Conservation (phyloP, 2,888 invertebrate species). For the Agrochola circellaris region DNA sequence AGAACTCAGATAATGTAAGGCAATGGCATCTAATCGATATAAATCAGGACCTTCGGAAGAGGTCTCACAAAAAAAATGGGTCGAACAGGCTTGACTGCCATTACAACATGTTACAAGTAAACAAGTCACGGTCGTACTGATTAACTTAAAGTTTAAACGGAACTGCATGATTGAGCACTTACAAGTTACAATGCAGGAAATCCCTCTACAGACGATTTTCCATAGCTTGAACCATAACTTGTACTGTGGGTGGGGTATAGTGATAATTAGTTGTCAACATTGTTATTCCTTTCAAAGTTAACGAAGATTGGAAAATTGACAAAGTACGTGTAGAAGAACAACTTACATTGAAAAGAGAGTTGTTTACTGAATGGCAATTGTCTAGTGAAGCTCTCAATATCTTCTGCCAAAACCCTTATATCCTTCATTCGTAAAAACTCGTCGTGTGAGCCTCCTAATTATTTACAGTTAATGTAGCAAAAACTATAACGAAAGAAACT, state of each 20-base stretch:
- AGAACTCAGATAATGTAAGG: neutral
- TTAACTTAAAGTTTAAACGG: slow-evolving; percentile 47
- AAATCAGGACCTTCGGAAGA: slow-evolving; percentile 18
- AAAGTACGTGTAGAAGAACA: neutral
- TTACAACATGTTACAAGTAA: slow-evolving; percentile 17
- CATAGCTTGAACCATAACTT: neutral
- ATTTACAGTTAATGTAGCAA: slow-evolving; percentile 3
- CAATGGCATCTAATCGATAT: slow-evolving; percentile 6
- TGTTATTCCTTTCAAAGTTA: neutral
- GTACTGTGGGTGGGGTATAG: neutral
- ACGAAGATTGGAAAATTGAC: neutral
- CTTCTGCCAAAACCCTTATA: neutral
- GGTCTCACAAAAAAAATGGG: slow-evolving; percentile 33
- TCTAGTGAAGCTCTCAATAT: neutral
- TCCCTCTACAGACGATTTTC: neutral
- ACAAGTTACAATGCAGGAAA: slow-evolving; percentile 31
- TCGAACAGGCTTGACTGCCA: slow-evolving; percentile 4
- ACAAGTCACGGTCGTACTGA: slow-evolving; percentile 41
- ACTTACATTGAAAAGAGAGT: neutral
- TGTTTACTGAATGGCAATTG: neutral
- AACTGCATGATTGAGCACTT: slow-evolving; percentile 20
- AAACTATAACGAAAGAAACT: slow-evolving; percentile 5
- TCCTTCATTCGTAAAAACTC: neutral
- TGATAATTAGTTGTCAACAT: neutral
- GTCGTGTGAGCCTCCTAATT: slow-evolving; percentile 1